phyloP scores from a whole-genome alignment of 2,113 vertebrate genomes.

The Copsychus sechellarum region DNA sequence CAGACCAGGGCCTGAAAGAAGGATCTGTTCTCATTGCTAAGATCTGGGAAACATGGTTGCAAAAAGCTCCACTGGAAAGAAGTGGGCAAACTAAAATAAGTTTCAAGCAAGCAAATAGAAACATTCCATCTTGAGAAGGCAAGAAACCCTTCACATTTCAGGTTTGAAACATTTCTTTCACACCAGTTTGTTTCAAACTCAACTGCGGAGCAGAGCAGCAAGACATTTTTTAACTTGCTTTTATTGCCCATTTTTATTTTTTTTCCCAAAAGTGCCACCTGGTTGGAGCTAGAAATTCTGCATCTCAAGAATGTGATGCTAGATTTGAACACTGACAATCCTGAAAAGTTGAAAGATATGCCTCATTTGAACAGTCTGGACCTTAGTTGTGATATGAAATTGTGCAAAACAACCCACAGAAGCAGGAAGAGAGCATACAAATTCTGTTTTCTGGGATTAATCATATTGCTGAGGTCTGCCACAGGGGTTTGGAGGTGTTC shows the following conservation, averaged over 20 bases:
- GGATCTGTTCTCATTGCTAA: background rate
- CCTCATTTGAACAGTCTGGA: background rate
- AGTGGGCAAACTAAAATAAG: background rate
- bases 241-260: background rate
- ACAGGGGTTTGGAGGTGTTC: background rate
- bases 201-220: background rate
- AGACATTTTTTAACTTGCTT: background rate
- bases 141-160: background rate
- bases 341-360: background rate
- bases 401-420: background rate
- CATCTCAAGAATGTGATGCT: background rate
- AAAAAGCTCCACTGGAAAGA: background rate
- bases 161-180: background rate
- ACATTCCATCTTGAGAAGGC: background rate
- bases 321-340: background rate
- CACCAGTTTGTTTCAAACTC: background rate
- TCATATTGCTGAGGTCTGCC: background rate
- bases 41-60: background rate
- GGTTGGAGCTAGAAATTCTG: background rate
- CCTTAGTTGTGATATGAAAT: background rate
- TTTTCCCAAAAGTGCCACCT: background rate
- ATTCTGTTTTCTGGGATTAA: background rate
- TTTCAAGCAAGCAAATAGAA: background rate
- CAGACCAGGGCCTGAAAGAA: background rate
- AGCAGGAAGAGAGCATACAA: background rate